phyloP scores from a whole-genome alignment of 2,113 vertebrate species.

The Actenoides lindsayi region DNA sequence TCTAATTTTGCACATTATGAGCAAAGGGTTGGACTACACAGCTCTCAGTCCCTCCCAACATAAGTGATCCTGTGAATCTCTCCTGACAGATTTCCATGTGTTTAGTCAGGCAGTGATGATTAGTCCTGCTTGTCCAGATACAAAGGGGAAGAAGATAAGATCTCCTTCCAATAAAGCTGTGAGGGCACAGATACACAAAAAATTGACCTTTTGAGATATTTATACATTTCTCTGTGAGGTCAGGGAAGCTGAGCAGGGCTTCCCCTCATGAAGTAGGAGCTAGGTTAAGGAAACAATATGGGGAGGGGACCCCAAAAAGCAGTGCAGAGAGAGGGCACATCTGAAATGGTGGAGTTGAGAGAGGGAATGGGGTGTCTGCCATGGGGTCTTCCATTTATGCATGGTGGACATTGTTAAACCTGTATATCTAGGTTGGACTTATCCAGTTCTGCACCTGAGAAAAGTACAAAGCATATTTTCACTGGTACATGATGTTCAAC shows the following conservation, averaged over 20 bases:
- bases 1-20: not conserved
- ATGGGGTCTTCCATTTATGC: not conserved
- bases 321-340: not conserved
- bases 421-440: not conserved
- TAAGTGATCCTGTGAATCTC: not conserved
- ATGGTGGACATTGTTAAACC: not conserved
- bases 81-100: not conserved
- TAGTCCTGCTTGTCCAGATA: not conserved
- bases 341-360: not conserved
- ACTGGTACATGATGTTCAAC: not conserved
- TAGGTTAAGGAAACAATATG: not conserved
- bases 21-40: not conserved
- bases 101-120: not conserved
- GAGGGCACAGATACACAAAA: not conserved
- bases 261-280: not conserved
- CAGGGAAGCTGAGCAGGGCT: not conserved
- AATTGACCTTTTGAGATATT: not conserved
- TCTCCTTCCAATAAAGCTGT: not conserved
- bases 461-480: not conserved
- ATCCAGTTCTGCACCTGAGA: not conserved
- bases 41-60: not conserved
- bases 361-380: accelerated
- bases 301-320: not conserved
- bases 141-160: not conserved
- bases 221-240: not conserved